Conservation (phyloP, 2,888 invertebrate genomes). For the Lasioglossum oenotherae region DNA sequence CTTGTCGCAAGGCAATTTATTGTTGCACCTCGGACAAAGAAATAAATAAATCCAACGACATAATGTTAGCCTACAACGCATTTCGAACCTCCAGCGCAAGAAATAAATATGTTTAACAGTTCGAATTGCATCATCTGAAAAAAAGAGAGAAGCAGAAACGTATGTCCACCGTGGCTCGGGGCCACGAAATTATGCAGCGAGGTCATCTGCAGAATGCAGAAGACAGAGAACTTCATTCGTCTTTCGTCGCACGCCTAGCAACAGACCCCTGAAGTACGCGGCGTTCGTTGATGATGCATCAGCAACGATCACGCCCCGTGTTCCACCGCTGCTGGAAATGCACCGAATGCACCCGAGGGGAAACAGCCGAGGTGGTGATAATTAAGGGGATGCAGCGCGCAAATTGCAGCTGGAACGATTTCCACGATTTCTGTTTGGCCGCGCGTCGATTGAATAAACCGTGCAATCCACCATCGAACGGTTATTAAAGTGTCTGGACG, state of each 20-base stretch:
- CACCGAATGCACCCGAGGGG: conserved; percentile 40
- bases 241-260: conserved; percentile 4
- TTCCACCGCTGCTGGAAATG: conserved; percentile 13
- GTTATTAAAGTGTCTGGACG: neutral
- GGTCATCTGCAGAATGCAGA: neutral
- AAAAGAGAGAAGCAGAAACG: neutral
- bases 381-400: conserved; percentile 53
- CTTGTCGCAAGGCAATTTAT: neutral
- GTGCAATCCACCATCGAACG: neutral
- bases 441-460: conserved; percentile 26
- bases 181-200: conserved; percentile 11
- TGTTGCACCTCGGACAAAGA: neutral
- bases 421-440: conserved; percentile 19
- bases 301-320: conserved; percentile 17
- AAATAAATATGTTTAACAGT: neutral
- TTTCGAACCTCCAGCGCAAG: neutral
- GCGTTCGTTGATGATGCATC: conserved; percentile 29
- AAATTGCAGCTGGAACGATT: conserved; percentile 35
- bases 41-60: neutral
- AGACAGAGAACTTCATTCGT: conserved; percentile 22
- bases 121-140: neutral
- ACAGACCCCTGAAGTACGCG: conserved; percentile 18
- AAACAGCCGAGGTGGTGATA: conserved; percentile 38
- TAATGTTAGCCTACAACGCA: neutral
- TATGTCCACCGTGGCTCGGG: neutral